A percentile compares a stretch with the other conserved stretches of the same genome.
Evolutionary conservation across 30 jellyfish, hydroid and myxozoan species (phyloP).

Genomic region (Calvadosia cruxmelitensis): DNA sequence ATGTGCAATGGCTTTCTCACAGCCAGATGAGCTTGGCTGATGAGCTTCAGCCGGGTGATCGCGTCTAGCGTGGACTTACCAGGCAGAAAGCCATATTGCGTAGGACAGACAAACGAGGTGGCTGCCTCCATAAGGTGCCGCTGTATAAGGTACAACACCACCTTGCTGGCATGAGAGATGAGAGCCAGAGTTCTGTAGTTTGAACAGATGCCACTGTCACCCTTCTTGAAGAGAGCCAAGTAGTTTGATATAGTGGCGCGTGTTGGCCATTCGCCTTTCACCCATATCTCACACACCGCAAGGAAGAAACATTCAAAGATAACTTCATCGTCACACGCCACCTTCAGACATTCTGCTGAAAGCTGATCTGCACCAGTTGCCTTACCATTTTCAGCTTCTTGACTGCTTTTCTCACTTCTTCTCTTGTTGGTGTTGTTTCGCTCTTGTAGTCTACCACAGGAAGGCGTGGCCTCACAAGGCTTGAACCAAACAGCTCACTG

Average conservation of each 20-base stretch:
- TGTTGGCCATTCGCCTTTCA: constrained; percentile 16
- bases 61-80: constrained; percentile 10
- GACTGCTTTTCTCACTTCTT: constrained; percentile 3
- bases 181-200: constrained; percentile 11
- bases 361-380: too few species aligned
- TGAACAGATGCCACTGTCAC: constrained; percentile 5
- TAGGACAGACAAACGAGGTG: background rate
- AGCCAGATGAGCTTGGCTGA: background rate
- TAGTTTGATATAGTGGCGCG: constrained; percentile 4
- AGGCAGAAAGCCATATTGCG: constrained; percentile 9
- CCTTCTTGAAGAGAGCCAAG: constrained; percentile 14
- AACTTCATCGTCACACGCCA: background rate
- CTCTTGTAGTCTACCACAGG: background rate
- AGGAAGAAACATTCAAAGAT: too few species aligned
- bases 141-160: constrained; percentile 8
- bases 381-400: background rate
- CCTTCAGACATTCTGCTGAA: constrained; percentile 18
- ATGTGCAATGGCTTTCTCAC: background rate
- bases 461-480: background rate
- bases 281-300: too few species aligned
- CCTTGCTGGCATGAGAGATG: constrained; percentile 17
- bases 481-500: background rate
- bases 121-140: background rate
- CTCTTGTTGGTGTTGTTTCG: constrained; percentile 6
- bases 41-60: background rate